phyloP scores from a whole-genome alignment of 2,113 vertebrate genomes.

The Notechis scutatus region DNA sequence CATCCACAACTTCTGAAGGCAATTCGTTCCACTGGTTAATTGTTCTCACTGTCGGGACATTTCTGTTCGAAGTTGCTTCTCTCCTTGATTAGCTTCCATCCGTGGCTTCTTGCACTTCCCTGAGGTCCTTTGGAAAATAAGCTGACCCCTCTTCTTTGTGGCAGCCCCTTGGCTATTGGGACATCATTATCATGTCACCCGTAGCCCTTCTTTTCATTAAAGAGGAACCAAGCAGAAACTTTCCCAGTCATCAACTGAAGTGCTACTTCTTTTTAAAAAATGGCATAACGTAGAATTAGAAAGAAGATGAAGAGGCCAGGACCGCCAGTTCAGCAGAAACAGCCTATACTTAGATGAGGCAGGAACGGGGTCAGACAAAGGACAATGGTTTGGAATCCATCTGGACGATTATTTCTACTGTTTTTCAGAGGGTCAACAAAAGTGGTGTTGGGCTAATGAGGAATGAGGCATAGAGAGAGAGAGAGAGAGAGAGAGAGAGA shows the following conservation, averaged over 20 bases:
- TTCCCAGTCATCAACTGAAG: neutral
- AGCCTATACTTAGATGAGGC: conserved; percentile 1
- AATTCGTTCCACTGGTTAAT: too few species aligned
- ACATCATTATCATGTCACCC: too few species aligned
- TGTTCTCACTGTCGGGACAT: too few species aligned
- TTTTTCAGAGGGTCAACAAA: conserved; percentile 4
- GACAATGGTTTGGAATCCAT: conserved; percentile 2
- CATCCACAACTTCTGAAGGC: too few species aligned
- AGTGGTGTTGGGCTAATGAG: conserved; percentile 1
- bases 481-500: too few species aligned
- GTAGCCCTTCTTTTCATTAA: neutral
- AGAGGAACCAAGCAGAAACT: neutral
- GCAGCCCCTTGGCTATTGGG: too few species aligned
- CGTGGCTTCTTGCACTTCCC: too few species aligned
- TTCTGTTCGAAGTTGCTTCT: too few species aligned
- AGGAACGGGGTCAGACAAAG: neutral
- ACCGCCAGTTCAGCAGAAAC: neutral
- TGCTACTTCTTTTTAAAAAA: neutral
- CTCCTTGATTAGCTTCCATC: too few species aligned
- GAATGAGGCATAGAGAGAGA: neutral
- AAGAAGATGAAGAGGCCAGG: neutral
- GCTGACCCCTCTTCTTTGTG: too few species aligned
- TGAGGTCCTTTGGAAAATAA: too few species aligned
- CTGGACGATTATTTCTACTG: conserved; percentile 5
- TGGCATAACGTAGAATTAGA: neutral